A percentile compares a stretch with the other conserved stretches of the same genome.
phyloP scores from a whole-genome alignment of 1,140 invertebrate genomes.

The Bathynomus jamesi region DNA sequence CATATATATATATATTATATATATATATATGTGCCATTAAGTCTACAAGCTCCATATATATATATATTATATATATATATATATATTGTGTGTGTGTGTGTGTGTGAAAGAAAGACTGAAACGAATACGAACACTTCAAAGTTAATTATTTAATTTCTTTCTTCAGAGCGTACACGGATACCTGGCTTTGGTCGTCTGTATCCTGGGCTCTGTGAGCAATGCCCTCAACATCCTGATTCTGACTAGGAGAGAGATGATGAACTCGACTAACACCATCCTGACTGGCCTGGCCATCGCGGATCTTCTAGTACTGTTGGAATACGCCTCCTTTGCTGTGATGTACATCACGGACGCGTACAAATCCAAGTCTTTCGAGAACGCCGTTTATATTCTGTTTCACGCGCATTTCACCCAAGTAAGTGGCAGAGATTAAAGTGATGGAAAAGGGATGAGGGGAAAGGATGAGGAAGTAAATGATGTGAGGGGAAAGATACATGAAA shows the following conservation, averaged over 20 bases:
- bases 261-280: slow-evolving; percentile 75
- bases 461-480: too few species aligned
- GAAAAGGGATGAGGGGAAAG: too few species aligned
- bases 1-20: too few species aligned
- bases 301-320: slow-evolving; percentile 78
- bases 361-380: slow-evolving; percentile 40
- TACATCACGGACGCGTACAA: slow-evolving; percentile 48
- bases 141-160: too few species aligned
- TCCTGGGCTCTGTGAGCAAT: slow-evolving; percentile 83
- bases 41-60: too few species aligned
- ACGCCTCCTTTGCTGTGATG: slow-evolving; percentile 71
- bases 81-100: too few species aligned
- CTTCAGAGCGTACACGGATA: slow-evolving; percentile 54
- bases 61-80: too few species aligned
- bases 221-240: slow-evolving; percentile 79
- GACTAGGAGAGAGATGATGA: slow-evolving; percentile 71
- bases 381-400: slow-evolving; percentile 42
- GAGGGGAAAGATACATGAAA: too few species aligned
- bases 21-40: too few species aligned
- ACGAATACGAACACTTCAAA: too few species aligned
- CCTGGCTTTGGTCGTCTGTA: slow-evolving; percentile 62
- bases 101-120: too few species aligned
- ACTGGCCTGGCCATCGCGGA: slow-evolving; percentile 72
- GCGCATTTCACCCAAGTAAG: slow-evolving; percentile 47
- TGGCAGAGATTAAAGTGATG: too few species aligned